A percentile compares a stretch with the other conserved stretches of the same genome.
phyloP scores from a whole-genome alignment of 2,888 invertebrate species.

The Ectemnius lituratus region DNA sequence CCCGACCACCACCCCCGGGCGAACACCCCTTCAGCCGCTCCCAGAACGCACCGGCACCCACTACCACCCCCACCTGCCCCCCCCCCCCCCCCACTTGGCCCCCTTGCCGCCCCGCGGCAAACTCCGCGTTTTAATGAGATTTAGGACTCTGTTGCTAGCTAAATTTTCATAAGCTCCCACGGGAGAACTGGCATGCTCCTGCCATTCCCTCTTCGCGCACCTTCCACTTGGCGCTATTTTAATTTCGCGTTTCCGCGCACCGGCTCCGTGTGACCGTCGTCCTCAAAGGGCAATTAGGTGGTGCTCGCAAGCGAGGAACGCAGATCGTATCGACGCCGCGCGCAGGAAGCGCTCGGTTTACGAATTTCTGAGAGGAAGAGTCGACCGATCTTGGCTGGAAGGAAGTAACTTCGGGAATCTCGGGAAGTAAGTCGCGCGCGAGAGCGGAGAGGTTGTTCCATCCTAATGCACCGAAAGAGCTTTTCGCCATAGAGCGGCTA shows the following conservation, averaged over 20 bases:
- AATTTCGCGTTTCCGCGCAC: neutral
- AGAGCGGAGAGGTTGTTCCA: constrained; percentile 24
- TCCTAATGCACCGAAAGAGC: constrained; percentile 57
- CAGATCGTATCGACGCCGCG: too few relatives aligned
- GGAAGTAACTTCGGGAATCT: constrained; percentile 5
- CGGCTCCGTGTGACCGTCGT: too few relatives aligned
- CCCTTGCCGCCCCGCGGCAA: constrained; percentile 42
- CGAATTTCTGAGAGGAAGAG: neutral
- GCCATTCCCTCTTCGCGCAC: constrained; percentile 25
- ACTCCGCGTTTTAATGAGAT: constrained; percentile 74
- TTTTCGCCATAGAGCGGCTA: constrained; percentile 44
- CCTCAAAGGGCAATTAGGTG: too few relatives aligned
- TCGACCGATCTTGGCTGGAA: neutral
- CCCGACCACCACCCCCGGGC: constrained; percentile 1
- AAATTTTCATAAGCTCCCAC: constrained; percentile 71
- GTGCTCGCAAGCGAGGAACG: too few relatives aligned
- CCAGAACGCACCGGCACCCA: neutral
- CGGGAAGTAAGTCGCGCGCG: constrained; percentile 13
- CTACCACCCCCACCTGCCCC: neutral
- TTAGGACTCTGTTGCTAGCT: constrained; percentile 70
- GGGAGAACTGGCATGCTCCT: constrained; percentile 30
- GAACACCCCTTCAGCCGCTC: constrained; percentile 36
- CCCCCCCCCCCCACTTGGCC: too few relatives aligned
- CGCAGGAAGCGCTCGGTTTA: neutral
- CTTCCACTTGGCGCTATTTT: neutral